A percentile compares a stretch with the other conserved stretches of the same genome.
Conservation (phyloP, 2,888 invertebrate genomes). For the Girardia tigrina region DNA sequence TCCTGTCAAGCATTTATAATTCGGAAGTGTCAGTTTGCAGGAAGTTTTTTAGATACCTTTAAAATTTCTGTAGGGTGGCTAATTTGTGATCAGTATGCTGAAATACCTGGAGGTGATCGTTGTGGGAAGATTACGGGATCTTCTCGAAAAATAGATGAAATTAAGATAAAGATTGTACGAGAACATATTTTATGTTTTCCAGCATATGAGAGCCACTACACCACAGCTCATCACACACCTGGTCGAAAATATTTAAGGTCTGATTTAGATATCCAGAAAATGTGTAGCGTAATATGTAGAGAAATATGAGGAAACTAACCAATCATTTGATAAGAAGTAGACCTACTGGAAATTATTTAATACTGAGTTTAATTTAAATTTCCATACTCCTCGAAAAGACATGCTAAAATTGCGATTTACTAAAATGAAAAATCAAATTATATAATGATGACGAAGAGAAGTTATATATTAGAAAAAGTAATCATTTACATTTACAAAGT, state of each 20-base stretch:
- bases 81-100: not conserved
- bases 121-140: not conserved
- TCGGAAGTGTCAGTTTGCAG: not conserved
- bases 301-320: not conserved
- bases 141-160: not conserved
- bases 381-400: not conserved
- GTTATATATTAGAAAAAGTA: not conserved
- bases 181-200: not conserved
- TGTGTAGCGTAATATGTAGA: not conserved
- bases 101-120: not conserved
- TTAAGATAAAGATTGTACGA: not conserved
- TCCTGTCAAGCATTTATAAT: not conserved
- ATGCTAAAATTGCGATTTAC: not conserved
- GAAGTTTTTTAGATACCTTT: not conserved
- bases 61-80: not conserved
- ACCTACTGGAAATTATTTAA: not conserved
- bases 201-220: constrained; percentile 13
- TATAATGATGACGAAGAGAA: not conserved
- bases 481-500: not conserved
- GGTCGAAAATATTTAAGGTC: not conserved
- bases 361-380: not conserved
- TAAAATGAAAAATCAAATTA: not conserved
- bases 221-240: not conserved
- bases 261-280: not conserved
- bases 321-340: not conserved